Evolutionary conservation across 2,888 invertebrate species (phyloP).

Genomic region (Nomada hirtipes): DNA sequence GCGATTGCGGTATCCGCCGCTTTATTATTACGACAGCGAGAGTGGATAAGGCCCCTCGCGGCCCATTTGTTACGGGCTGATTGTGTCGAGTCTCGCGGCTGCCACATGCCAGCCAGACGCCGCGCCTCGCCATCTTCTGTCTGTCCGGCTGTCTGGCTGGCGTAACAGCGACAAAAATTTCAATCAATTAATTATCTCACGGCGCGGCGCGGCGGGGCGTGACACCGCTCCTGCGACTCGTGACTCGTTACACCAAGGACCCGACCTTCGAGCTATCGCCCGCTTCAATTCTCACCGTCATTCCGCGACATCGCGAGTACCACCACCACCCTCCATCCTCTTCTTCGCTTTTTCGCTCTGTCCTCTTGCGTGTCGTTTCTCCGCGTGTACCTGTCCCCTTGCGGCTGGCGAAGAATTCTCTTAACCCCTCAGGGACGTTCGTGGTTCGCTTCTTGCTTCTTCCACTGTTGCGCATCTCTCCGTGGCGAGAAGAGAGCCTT

Average conservation of each 20-base stretch:
- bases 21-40: slow-evolving; percentile 77
- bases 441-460: neutral
- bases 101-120: slow-evolving; percentile 7
- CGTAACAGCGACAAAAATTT: slow-evolving; percentile 60
- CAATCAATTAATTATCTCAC: slow-evolving; percentile 73
- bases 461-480: slow-evolving; percentile 16
- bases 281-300: slow-evolving; percentile 60
- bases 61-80: slow-evolving; percentile 75
- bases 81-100: slow-evolving; percentile 60
- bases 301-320: slow-evolving; percentile 22
- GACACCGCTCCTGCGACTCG: slow-evolving; percentile 61
- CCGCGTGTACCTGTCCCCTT: neutral
- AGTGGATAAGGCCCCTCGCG: slow-evolving; percentile 60
- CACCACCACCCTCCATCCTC: neutral
- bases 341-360: slow-evolving; percentile 26
- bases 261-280: slow-evolving; percentile 62
- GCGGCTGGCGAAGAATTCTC: neutral
- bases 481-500: slow-evolving; percentile 8
- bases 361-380: slow-evolving; percentile 1
- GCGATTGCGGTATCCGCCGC: slow-evolving; percentile 77
- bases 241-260: slow-evolving; percentile 70
- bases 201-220: slow-evolving; percentile 66
- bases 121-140: neutral
- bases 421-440: slow-evolving; percentile 49
- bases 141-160: neutral